A percentile compares a stretch with the other conserved stretches of the same genome.
Conservation (phyloP, 2,113 vertebrate species). For the Sinosuthora webbiana region DNA sequence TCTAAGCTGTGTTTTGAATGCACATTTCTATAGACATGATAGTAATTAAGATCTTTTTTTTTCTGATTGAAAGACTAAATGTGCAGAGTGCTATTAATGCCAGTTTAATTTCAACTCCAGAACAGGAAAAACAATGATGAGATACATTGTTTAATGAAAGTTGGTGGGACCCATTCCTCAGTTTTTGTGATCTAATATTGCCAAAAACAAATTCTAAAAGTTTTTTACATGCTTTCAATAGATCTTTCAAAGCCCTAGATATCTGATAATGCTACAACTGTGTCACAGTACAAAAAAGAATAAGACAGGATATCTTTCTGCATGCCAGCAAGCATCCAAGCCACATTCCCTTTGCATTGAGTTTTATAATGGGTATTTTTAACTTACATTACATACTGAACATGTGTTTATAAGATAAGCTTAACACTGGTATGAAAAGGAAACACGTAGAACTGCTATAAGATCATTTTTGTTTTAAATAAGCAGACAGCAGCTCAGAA, state of each 20-base stretch:
- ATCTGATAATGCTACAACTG: slow-evolving; percentile 22
- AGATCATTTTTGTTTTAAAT: slow-evolving; percentile 22
- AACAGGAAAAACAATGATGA: not conserved
- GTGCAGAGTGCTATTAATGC: not conserved
- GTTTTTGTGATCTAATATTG: slow-evolving; percentile 24
- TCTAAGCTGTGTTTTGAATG: not conserved
- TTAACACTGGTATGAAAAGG: not conserved
- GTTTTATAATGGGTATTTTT: slow-evolving; percentile 15
- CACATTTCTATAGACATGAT: not conserved
- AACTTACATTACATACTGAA: not conserved
- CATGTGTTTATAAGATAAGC: slow-evolving; percentile 32
- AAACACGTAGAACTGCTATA: not conserved
- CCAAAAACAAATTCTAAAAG: not conserved
- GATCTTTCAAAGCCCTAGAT: not conserved
- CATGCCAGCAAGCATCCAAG: not conserved
- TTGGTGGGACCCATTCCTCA: not conserved
- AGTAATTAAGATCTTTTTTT: not conserved
- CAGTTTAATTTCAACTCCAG: not conserved
- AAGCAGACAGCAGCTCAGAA: slow-evolving; percentile 13
- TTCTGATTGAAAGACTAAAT: not conserved
- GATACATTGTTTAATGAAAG: not conserved
- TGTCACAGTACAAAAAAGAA: slow-evolving; percentile 11
- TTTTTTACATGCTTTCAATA: slow-evolving; percentile 34
- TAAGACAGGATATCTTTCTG: slow-evolving; percentile 5
- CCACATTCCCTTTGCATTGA: not conserved